A percentile compares a stretch with the other conserved stretches of the same genome.
These are phyloP conservation scores for Hydrolagus affinis DNA, from an alignment of 2,113 vertebrate species.

Conservation along the genomic window DNA sequence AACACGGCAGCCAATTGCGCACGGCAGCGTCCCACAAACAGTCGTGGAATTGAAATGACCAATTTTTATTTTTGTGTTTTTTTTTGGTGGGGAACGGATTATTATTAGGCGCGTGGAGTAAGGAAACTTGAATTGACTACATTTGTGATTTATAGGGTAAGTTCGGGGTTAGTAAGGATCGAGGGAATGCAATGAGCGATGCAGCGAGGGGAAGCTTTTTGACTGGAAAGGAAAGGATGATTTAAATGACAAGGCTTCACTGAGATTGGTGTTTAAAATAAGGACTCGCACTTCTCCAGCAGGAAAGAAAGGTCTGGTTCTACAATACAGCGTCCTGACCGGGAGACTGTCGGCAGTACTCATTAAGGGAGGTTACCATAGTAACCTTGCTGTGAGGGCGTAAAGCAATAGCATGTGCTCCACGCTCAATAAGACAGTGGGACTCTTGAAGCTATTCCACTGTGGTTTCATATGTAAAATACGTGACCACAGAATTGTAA, in stretches of 20 bases:
- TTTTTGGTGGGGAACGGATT: too few relatives aligned
- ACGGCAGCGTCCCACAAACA: too few relatives aligned
- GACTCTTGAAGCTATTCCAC: slow-evolving; percentile 14
- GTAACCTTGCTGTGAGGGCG: slow-evolving; percentile 13
- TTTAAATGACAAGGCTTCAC: not conserved
- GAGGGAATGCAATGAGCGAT: not conserved
- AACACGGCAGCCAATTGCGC: too few relatives aligned
- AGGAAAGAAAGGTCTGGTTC: not conserved
- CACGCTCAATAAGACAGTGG: not conserved
- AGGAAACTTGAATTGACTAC: too few relatives aligned
- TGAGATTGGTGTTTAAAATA: not conserved
- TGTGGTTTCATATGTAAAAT: not conserved
- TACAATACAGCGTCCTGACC: slow-evolving; percentile 10
- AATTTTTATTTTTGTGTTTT: too few relatives aligned
- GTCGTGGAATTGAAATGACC: too few relatives aligned
- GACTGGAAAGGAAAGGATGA: not conserved
- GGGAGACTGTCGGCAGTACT: not conserved
- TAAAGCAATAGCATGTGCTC: not conserved
- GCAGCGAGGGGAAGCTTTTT: not conserved
- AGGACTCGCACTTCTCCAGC: not conserved
- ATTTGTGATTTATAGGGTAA: not conserved
- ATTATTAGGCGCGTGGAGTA: too few relatives aligned
- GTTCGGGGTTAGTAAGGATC: not conserved
- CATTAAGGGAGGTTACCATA: slow-evolving; percentile 13
- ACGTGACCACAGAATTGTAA: not conserved